These are phyloP conservation scores for Brachionus koreanus DNA, from an alignment of 1,140 invertebrate species.

Conservation along the genomic window DNA sequence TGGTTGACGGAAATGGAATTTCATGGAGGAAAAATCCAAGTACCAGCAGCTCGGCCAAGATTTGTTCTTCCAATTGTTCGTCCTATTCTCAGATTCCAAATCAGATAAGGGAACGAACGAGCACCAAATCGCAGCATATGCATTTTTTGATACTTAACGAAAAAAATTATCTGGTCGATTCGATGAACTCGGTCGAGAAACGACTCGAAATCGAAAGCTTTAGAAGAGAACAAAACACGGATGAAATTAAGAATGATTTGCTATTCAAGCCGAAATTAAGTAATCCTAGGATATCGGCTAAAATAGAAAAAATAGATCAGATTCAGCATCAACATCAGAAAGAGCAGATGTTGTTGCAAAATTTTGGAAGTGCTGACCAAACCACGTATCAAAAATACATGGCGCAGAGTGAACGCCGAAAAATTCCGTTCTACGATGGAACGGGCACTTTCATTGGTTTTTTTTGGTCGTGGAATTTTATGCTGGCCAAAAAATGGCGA, in stretches of 20 bases:
- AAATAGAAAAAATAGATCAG: conserved; percentile 33
- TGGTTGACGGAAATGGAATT: background rate
- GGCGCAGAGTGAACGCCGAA: background rate
- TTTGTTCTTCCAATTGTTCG: background rate
- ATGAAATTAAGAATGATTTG: conserved; percentile 18
- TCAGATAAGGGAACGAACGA: background rate
- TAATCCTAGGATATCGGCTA: conserved; percentile 13
- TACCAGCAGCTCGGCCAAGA: background rate
- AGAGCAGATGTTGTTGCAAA: conserved; percentile 30
- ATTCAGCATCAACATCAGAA: conserved; percentile 33
- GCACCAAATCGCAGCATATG: background rate
- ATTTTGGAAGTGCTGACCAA: background rate
- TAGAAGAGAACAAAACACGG: background rate
- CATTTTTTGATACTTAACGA: conserved; percentile 16
- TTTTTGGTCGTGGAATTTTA: conserved; percentile 98
- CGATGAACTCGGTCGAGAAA: background rate
- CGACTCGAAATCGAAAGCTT: background rate
- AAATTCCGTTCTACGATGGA: background rate
- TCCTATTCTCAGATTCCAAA: background rate
- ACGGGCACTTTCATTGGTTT: conserved; percentile 67
- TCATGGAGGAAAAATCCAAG: background rate
- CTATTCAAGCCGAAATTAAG: conserved; percentile 11
- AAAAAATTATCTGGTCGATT: background rate
- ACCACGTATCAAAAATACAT: conserved; percentile 4
- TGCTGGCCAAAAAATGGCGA: conserved; percentile 86